Percentiles rank a stretch among this genome's conserved stretches.
Evolutionary conservation across 2,113 vertebrate genomes (phyloP).

Genomic region (Meleagris gallopavo): DNA sequence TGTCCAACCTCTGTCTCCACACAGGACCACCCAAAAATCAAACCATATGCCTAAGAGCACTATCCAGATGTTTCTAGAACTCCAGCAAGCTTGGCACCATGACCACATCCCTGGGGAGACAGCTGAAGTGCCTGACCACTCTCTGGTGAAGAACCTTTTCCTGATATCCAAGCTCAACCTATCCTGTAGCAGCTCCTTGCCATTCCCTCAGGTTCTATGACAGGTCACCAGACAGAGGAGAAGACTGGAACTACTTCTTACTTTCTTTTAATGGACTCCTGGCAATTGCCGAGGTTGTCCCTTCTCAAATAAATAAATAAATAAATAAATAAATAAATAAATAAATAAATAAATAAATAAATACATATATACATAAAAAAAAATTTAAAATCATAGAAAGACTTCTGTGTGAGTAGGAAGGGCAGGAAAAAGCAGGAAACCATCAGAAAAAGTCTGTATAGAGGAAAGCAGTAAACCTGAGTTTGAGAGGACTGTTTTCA

Average conservation of each 20-base stretch:
- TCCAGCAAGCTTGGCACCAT: too few relatives aligned
- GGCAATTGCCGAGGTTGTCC: fast-evolving
- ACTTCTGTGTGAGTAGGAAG: neutral
- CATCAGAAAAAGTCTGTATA: neutral
- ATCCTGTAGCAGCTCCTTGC: too few relatives aligned
- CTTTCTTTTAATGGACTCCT: neutral
- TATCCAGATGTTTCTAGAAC: too few relatives aligned
- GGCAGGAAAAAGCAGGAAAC: neutral
- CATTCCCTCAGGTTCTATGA: too few relatives aligned
- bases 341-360: neutral
- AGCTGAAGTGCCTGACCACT: too few relatives aligned
- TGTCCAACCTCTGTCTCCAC: neutral
- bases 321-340: too few relatives aligned
- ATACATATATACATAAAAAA: too few relatives aligned
- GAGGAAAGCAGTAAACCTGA: neutral
- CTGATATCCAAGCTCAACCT: too few relatives aligned
- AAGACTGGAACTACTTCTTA: neutral
- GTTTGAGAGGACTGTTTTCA: neutral
- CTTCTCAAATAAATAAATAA: neutral
- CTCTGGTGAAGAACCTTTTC: too few relatives aligned
- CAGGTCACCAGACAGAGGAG: neutral
- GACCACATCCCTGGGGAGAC: too few relatives aligned
- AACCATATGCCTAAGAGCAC: neutral
- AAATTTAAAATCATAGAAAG: neutral
- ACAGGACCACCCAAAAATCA: neutral